phyloP scores from a whole-genome alignment of 2,113 vertebrate genomes.

The Blennius ocellaris region DNA sequence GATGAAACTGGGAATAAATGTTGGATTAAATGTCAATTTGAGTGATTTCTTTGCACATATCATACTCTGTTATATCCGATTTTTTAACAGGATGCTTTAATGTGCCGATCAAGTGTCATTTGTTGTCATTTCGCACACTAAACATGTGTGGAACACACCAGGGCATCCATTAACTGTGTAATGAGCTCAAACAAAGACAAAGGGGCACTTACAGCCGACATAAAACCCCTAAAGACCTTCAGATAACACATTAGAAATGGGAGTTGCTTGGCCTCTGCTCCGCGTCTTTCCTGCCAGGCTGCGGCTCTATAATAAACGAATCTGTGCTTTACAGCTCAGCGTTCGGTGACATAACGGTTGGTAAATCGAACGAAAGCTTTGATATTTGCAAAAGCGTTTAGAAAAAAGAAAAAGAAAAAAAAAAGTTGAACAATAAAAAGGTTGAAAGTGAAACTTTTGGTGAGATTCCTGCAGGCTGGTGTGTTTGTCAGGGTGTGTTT shows the following conservation, averaged over 20 bases:
- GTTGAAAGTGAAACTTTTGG: background rate
- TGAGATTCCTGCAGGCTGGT: background rate
- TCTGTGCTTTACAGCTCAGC: background rate
- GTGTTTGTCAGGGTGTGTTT: constrained; percentile 22
- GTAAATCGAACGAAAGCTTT: constrained; percentile 14
- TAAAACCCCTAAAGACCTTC: constrained; percentile 46
- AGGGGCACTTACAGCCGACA: constrained; percentile 49
- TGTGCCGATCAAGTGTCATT: constrained; percentile 1
- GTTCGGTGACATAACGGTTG: constrained; percentile 11
- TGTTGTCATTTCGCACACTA: constrained; percentile 2
- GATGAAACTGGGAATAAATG: too few species aligned
- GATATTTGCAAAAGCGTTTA: background rate
- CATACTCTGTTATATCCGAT: background rate
- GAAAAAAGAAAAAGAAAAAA: constrained; percentile 12
- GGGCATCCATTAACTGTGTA: constrained; percentile 49
- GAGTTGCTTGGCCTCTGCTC: constrained; percentile 35
- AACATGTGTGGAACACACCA: constrained; percentile 6
- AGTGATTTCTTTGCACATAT: too few species aligned
- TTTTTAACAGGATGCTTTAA: constrained; percentile 4
- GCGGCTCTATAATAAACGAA: constrained; percentile 1
- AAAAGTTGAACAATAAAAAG: background rate
- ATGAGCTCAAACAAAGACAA: constrained; percentile 67
- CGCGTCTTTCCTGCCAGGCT: background rate
- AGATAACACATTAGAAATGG: constrained; percentile 53
- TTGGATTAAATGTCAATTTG: too few species aligned